Conservation (phyloP, 2,888 invertebrate genomes). For the Miltochrista miniata region DNA sequence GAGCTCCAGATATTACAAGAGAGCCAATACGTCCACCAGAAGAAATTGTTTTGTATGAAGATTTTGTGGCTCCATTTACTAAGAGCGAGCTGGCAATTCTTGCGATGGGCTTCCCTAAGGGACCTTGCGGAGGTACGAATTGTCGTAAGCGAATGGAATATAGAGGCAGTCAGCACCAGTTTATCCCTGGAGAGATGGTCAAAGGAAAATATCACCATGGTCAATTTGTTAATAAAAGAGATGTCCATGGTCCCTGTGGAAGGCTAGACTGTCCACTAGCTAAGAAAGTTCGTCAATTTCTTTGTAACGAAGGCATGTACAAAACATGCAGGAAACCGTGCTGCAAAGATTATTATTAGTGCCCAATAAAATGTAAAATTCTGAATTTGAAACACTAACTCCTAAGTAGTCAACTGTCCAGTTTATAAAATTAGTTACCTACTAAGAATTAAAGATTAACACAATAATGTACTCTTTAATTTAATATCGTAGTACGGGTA, state of each 20-base stretch:
- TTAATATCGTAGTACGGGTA: no score
- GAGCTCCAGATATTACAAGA: slow-evolving; percentile 70
- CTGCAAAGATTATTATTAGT: slow-evolving; percentile 64
- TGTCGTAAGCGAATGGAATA: slow-evolving; percentile 75
- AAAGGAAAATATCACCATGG: slow-evolving; percentile 75
- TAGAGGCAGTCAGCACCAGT: slow-evolving; percentile 74
- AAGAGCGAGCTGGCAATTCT: slow-evolving; percentile 68
- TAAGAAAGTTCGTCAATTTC: slow-evolving; percentile 64
- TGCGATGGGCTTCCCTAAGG: slow-evolving; percentile 79
- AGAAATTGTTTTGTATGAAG: slow-evolving; percentile 60
- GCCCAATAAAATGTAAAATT: neutral
- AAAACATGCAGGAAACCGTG: slow-evolving; percentile 76
- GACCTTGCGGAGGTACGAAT: slow-evolving; percentile 78
- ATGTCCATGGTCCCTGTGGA: slow-evolving; percentile 77
- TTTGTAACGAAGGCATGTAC: slow-evolving; percentile 69
- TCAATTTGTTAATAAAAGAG: slow-evolving; percentile 73
- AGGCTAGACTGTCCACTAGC: slow-evolving; percentile 76
- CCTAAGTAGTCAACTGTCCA: neutral
- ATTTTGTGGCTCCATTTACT: slow-evolving; percentile 71
- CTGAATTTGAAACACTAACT: no score
- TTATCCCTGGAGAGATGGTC: slow-evolving; percentile 65
- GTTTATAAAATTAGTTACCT: neutral
- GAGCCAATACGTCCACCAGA: slow-evolving; percentile 63
- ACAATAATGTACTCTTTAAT: no score
- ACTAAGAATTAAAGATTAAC: no score